These are phyloP conservation scores for Acanthiza pusilla DNA, from an alignment of 2,797 vertebrate species.

Conservation along the genomic window DNA sequence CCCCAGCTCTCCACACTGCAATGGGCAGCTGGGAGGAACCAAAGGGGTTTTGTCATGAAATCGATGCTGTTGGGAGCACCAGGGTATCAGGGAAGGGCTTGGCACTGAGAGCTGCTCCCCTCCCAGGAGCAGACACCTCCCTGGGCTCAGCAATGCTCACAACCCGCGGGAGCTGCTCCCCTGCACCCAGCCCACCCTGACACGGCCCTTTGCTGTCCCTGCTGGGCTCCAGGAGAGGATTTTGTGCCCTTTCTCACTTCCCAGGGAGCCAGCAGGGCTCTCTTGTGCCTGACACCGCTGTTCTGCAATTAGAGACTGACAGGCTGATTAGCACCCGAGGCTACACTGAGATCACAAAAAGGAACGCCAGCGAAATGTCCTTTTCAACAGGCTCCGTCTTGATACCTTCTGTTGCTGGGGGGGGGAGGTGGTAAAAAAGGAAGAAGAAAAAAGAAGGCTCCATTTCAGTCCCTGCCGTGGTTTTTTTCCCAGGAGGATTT, in stretches of 20 bases:
- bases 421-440: not conserved
- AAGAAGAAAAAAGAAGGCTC: not conserved
- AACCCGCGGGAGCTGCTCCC: not conserved
- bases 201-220: not conserved
- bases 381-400: slow-evolving; percentile 39
- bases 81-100: accelerated
- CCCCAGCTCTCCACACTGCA: not conserved
- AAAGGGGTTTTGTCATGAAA: not conserved
- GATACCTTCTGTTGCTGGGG: slow-evolving; percentile 51
- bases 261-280: not conserved
- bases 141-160: not conserved
- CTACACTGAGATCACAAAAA: slow-evolving; percentile 38
- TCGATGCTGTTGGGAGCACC: not conserved
- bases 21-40: not conserved
- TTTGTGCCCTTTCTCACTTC: not conserved
- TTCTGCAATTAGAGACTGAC: slow-evolving; percentile 66
- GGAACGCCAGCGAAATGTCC: not conserved
- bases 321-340: slow-evolving; percentile 62
- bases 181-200: not conserved
- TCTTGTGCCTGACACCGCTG: slow-evolving; percentile 31
- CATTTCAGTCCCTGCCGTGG: not conserved
- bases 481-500: slow-evolving; percentile 33
- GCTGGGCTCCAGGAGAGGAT: not conserved
- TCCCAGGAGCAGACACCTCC: not conserved
- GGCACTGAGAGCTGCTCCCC: not conserved